Base-by-base conservation (phyloP, 2,113 vertebrate species). In the Vicugna pacos region DNA sequence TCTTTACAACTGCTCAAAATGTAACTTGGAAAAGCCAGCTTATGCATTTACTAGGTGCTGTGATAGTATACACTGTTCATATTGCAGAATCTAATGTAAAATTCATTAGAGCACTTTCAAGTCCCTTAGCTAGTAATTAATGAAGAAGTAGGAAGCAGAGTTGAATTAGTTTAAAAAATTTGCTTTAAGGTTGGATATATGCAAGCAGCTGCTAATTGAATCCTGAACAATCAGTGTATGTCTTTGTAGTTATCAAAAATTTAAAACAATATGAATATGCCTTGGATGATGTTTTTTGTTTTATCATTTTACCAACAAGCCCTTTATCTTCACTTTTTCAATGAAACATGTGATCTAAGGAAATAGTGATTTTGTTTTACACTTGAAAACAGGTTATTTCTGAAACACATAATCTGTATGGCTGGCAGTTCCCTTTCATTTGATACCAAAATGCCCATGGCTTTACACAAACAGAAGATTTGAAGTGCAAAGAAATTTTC, bases 111-210 rank as follows among this genome's bases (percentile, higher is more conserved):
- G 60, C 46, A 56, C 90, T 97, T 85, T 83, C 93, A 97, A 87
- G 82, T 97, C 97, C 95, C 96, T 98, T 94, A 98, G 95, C 94
- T 97, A 67, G 54, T 93, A 97, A 97, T 98, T 98, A 97, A 98
- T 96, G 81, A 96, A 96, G 94, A 97, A 95, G 96, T 82, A 56
- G 81, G 84, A 97, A 97, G 52, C 38, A 79, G 91, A 60, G 48
- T 72, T 95, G 91, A 96, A 98, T 96, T 73, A 81, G 56, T 93
- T 97, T 77, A 70, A 96, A 97, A 94, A 82, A 62, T 97, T 72
- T 80, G 58, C 73, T 96, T 91, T 93, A 70, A 91, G 92, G 65
- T 95, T 50, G 76, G 2, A 56, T 42, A 81, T 95, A 81, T 95
- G 38, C 83, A 95, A 76, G 48, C 91, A 69, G 16, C 77, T 95